Percentiles rank a stretch among this genome's conserved stretches.
Evolutionary conservation across 1,140 invertebrate genomes (phyloP).

Genomic region (Orchesella cincta): DNA sequence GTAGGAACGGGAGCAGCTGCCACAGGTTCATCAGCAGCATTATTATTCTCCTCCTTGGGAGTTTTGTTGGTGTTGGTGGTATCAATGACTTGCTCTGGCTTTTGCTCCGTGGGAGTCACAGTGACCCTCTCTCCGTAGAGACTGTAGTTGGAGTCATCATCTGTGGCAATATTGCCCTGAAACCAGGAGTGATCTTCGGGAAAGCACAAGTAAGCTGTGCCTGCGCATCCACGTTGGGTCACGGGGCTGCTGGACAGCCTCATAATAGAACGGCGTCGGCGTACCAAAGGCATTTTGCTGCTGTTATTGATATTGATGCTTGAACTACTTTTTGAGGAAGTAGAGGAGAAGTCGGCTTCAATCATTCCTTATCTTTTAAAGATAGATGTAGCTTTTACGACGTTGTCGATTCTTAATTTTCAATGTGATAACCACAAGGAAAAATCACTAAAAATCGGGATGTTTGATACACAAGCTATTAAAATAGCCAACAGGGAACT

Average conservation of each 20-base stretch:
- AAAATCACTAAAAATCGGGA: too few species aligned
- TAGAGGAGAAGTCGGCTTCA: too few species aligned
- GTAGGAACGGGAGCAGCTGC: background rate
- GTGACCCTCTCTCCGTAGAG: constrained; percentile 45
- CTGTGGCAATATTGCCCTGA: constrained; percentile 53
- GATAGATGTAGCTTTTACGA: too few species aligned
- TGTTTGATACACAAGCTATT: too few species aligned
- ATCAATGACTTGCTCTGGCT: background rate
- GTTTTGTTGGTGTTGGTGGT: constrained; percentile 35
- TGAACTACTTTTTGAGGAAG: too few species aligned
- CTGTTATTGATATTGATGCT: too few species aligned
- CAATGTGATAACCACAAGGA: too few species aligned
- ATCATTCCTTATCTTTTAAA: too few species aligned
- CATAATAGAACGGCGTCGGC: background rate
- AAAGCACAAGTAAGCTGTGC: constrained; percentile 56
- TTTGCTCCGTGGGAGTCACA: background rate
- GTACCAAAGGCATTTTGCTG: constrained; percentile 18
- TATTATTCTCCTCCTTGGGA: constrained; percentile 30
- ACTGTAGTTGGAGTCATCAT: constrained; percentile 53
- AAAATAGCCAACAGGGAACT: too few species aligned
- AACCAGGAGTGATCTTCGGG: constrained; percentile 54
- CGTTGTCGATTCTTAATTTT: too few species aligned
- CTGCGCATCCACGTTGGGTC: constrained; percentile 51
- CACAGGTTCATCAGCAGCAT: constrained; percentile 17
- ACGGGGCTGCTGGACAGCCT: constrained; percentile 30